Base-by-base conservation (phyloP, 2,797 vertebrate species). In the Gambusia yucatana region DNA sequence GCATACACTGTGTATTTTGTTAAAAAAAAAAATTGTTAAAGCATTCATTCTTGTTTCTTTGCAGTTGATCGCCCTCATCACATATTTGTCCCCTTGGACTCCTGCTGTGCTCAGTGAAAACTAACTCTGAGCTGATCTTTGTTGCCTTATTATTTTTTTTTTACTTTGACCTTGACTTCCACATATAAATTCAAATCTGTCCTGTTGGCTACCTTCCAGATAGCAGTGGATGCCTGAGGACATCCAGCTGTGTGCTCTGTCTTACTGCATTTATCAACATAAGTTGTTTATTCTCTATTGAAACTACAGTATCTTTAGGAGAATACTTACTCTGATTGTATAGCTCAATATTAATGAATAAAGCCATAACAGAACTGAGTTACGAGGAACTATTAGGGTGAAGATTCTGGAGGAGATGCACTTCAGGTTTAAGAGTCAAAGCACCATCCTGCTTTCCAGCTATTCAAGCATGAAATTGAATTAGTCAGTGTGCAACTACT, bases 401-500 rank as follows among this genome's bases (percentile, higher is more conserved):
- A 85, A 75, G 57, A 82, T 85, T 78, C 76, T 76, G 6, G 48
- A 77, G 78, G 84, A 80, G 77, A 81, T 65, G 33, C 16, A 73
- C 76, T 78, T 61, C 63, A 81, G 70, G 77, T 87, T 83, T 82
- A 84, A 86, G 79, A 87, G 77, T 83, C 78, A 80, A 69, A 77
- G 74, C 75, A 72, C 16, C 77, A 82, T 89, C 73, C 73, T 84
- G 71, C 83, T 89, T 84, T 80, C 30, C 55, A 25, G 77, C 75
- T 71, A 76, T n/a, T 55, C 44, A 72, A 79, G 91, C 90, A 84
- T 92, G 87, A 92, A 90, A 94, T 93, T 91, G 72, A 88, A 92
- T 91, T 90, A 86, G 83, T 90, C 73, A 72, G 86, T 82, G 90
- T 90, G 87, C 86, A 89, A 86, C 84, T 92, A 87, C 93, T 93